Percentiles rank a stretch among this genome's conserved stretches.
Conservation (phyloP, 1,140 invertebrate genomes). For the Lordiphosa stackelbergi region DNA sequence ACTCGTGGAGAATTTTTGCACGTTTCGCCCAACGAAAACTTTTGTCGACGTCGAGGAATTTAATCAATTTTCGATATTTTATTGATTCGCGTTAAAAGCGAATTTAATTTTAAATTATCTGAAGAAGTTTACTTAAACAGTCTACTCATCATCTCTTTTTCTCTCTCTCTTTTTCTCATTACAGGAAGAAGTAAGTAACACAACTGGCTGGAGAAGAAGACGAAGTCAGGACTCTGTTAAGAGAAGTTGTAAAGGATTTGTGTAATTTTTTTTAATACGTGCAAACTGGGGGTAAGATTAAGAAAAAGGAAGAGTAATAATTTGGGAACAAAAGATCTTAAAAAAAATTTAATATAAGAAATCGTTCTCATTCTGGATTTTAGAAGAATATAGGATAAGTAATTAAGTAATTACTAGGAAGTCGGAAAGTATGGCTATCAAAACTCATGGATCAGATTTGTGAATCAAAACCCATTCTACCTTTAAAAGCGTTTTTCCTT, state of each 20-base stretch:
- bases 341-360: too few relatives aligned
- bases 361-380: too few relatives aligned
- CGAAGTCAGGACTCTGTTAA: not conserved
- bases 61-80: slow-evolving; percentile 76
- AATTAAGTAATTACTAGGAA: too few relatives aligned
- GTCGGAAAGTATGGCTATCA: too few relatives aligned
- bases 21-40: slow-evolving; percentile 49
- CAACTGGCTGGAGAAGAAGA: not conserved
- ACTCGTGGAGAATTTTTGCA: slow-evolving; percentile 53
- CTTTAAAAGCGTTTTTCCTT: too few relatives aligned
- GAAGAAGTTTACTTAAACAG: slow-evolving; percentile 20
- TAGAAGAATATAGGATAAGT: too few relatives aligned
- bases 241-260: not conserved
- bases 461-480: too few relatives aligned
- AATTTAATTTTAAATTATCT: slow-evolving; percentile 62
- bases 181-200: slow-evolving; percentile 76
- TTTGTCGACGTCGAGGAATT: slow-evolving; percentile 58
- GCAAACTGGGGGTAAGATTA: too few relatives aligned
- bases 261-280: not conserved
- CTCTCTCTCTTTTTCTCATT: slow-evolving; percentile 47
- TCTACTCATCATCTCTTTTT: slow-evolving; percentile 24
- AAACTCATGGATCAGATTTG: too few relatives aligned
- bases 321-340: too few relatives aligned
- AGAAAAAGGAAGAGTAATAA: too few relatives aligned
- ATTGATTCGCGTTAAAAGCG: slow-evolving; percentile 73